Evolutionary conservation across 2,888 invertebrate genomes (phyloP).

Genomic region (Meiosimyza platycephala): DNA sequence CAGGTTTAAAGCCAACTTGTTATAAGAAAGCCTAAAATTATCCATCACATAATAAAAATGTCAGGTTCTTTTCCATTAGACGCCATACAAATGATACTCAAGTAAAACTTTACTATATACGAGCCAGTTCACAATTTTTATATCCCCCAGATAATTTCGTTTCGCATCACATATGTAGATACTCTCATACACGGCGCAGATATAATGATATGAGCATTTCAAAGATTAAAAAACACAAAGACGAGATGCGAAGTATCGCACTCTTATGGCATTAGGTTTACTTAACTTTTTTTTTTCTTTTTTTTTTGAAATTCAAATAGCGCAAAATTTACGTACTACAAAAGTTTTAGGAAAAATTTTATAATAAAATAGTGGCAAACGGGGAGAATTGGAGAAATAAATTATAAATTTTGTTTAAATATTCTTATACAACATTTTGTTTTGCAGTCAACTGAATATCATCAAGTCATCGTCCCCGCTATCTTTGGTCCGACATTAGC

Average conservation of each 20-base stretch:
- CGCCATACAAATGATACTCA: conserved; percentile 30
- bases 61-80: conserved; percentile 39
- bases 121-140: conserved; percentile 19
- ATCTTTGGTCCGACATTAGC: conserved; percentile 8
- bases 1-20: too few species aligned
- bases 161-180: conserved; percentile 25
- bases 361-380: not conserved
- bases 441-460: conserved; percentile 7
- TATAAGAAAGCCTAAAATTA: too few species aligned
- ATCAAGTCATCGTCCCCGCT: conserved; percentile 4
- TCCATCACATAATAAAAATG: conserved; percentile 36
- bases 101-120: conserved; percentile 29
- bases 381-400: not conserved
- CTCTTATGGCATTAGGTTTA: not conserved
- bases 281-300: not conserved
- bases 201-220: conserved; percentile 1
- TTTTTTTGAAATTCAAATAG: conserved; percentile 3
- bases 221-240: conserved; percentile 45
- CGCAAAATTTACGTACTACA: not conserved
- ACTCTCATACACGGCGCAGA: not conserved
- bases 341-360: not conserved
- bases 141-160: conserved; percentile 30
- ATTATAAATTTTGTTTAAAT: too few species aligned
- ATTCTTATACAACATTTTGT: not conserved
- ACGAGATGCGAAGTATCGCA: conserved; percentile 47